phyloP scores from a whole-genome alignment of 1,140 invertebrate species.

The Fopius arisanus region DNA sequence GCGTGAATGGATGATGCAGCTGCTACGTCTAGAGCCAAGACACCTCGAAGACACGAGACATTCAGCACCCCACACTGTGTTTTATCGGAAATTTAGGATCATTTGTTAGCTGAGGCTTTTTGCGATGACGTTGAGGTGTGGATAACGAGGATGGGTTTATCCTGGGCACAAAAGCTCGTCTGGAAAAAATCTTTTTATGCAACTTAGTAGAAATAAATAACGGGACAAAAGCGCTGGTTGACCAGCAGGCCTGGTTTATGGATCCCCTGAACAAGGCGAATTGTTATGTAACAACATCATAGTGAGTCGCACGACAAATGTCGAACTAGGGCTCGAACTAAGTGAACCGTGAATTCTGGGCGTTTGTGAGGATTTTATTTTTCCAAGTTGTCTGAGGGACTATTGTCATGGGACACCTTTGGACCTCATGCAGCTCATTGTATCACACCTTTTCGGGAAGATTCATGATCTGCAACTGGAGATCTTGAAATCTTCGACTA shows the following conservation, averaged over 20 bases:
- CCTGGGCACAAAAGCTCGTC: background rate
- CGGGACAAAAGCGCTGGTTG: background rate
- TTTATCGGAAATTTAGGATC: constrained; percentile 7
- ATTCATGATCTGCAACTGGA: constrained; percentile 6
- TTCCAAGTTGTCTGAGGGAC: background rate
- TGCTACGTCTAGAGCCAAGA: constrained; percentile 30
- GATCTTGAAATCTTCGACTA: background rate
- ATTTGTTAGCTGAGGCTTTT: background rate
- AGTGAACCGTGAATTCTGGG: constrained; percentile 7
- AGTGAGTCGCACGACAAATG: constrained; percentile 10
- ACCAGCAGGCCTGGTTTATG: background rate
- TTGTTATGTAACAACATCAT: constrained; percentile 9
- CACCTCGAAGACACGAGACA: constrained; percentile 61
- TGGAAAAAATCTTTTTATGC: background rate
- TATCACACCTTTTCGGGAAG: background rate
- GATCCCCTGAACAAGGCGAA: background rate
- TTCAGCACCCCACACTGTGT: background rate
- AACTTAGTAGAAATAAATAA: no score
- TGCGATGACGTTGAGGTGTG: background rate
- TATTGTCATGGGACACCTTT: background rate
- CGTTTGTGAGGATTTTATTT: background rate
- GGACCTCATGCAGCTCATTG: constrained; percentile 3
- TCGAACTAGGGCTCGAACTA: constrained; percentile 8
- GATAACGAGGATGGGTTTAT: background rate
- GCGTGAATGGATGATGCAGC: constrained; percentile 29